Conservation (phyloP, 2,888 invertebrate genomes). For the Ectemnius lituratus region DNA sequence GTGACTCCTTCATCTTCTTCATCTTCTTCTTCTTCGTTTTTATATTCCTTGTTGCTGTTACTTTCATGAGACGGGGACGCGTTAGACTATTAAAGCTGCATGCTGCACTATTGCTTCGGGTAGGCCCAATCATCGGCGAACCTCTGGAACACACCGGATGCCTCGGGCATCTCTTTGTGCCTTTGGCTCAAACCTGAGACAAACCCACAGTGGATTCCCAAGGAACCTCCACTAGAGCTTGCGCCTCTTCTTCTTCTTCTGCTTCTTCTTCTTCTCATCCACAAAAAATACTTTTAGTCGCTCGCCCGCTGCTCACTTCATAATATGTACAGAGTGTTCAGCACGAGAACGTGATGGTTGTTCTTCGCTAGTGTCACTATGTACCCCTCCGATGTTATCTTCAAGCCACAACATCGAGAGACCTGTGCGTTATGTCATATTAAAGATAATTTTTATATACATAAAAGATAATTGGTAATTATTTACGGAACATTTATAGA, state of each 20-base stretch:
- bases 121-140: constrained; percentile 73
- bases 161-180: constrained; percentile 59
- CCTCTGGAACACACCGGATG: constrained; percentile 36
- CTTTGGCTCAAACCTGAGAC: constrained; percentile 65
- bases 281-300: constrained; percentile 43
- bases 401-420: constrained; percentile 97
- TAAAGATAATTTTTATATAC: no score
- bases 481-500: no score
- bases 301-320: constrained; percentile 80
- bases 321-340: constrained; percentile 95
- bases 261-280: constrained; percentile 24
- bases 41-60: constrained; percentile 62
- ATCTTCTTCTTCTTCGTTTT: constrained; percentile 12
- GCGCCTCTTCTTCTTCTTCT: constrained; percentile 1
- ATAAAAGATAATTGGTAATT: no score
- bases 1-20: constrained; percentile 14
- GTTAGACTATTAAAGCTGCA: constrained; percentile 72
- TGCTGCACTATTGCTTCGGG: constrained; percentile 72
- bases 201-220: constrained; percentile 59
- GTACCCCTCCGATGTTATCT: constrained; percentile 97
- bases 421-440: constrained; percentile 82
- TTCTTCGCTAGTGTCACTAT: constrained; percentile 98
- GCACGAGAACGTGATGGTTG: constrained; percentile 98
- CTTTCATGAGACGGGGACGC: constrained; percentile 74
- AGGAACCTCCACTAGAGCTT: constrained; percentile 58